These are phyloP conservation scores for Capreolus pygargus DNA, from an alignment of 2,113 vertebrate species.

Conservation along the genomic window DNA sequence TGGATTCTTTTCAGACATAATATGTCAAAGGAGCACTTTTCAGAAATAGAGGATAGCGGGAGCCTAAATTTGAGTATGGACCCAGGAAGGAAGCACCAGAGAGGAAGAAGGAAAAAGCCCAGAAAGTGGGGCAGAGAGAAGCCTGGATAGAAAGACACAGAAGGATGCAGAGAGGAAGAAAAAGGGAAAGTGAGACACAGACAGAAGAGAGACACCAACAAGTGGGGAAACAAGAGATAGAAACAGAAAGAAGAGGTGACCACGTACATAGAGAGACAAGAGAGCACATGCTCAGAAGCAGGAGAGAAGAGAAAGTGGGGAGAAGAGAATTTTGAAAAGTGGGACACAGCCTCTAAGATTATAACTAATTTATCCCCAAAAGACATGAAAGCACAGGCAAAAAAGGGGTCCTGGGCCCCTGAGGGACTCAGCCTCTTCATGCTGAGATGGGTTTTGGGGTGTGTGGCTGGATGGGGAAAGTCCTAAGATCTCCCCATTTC, in stretches of 20 bases:
- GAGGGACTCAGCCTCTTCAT: neutral
- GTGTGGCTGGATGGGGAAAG: neutral
- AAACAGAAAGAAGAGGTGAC: neutral
- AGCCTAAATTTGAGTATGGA: conserved; percentile 87
- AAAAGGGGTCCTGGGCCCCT: conserved; percentile 58
- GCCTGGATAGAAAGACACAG: neutral
- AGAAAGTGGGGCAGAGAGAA: neutral
- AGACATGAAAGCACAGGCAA: conserved; percentile 44
- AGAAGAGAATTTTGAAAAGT: neutral
- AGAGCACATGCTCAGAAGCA: fast-evolving
- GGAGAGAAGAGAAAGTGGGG: neutral
- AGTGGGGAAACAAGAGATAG: neutral
- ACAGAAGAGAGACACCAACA: neutral
- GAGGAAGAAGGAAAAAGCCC: neutral
- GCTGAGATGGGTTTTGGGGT: neutral
- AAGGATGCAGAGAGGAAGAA: neutral
- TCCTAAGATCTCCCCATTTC: neutral
- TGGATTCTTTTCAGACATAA: conserved; percentile 89
- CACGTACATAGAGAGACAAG: neutral
- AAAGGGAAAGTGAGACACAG: neutral
- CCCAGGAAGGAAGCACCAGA: conserved; percentile 79
- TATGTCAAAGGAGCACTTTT: conserved; percentile 75
- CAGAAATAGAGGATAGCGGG: conserved; percentile 88
- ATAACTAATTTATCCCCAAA: neutral
- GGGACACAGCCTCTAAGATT: neutral